Conservation (phyloP, 1,140 invertebrate species). For the Sarcophaga bullata region DNA sequence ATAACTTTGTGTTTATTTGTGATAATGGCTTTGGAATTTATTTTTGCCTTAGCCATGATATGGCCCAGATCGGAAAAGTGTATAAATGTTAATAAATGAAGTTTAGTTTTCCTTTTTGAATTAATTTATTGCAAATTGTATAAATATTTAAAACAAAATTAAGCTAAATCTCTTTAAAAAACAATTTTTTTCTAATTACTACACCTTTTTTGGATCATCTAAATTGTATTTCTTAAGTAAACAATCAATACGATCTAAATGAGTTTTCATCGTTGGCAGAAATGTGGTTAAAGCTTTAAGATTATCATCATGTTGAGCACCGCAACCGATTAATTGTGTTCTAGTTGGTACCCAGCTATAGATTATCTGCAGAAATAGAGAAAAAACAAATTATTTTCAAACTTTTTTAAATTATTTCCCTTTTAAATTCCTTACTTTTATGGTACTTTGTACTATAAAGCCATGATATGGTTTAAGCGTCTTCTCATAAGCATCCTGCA, state of each 20-base stretch:
- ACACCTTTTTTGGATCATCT: slow-evolving; percentile 58
- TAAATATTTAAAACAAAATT: neutral
- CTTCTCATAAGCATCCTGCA: slow-evolving; percentile 61
- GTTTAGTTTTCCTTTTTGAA: neutral
- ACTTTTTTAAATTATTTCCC: neutral
- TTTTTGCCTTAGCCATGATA: slow-evolving; percentile 25
- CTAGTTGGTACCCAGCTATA: slow-evolving; percentile 62
- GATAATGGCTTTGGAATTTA: slow-evolving; percentile 39
- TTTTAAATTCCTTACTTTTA: slow-evolving; percentile 52
- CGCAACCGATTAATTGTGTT: slow-evolving; percentile 57
- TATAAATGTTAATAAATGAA: slow-evolving; percentile 20
- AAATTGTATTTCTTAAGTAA: slow-evolving; percentile 56
- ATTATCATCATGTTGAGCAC: slow-evolving; percentile 55
- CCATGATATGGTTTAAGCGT: slow-evolving; percentile 64
- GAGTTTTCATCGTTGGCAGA: slow-evolving; percentile 54
- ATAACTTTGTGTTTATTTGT: neutral
- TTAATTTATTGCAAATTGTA: neutral
- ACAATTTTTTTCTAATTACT: neutral
- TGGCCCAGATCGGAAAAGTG: slow-evolving; percentile 12
- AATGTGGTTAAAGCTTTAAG: slow-evolving; percentile 55
- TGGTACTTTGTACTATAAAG: slow-evolving; percentile 63
- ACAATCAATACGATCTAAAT: slow-evolving; percentile 55
- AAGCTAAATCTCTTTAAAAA: neutral
- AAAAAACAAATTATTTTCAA: slow-evolving; percentile 37
- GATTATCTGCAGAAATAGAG: slow-evolving; percentile 52